Base-by-base conservation (phyloP, 2,888 invertebrate genomes). In the Nyleta sp. region DNA sequence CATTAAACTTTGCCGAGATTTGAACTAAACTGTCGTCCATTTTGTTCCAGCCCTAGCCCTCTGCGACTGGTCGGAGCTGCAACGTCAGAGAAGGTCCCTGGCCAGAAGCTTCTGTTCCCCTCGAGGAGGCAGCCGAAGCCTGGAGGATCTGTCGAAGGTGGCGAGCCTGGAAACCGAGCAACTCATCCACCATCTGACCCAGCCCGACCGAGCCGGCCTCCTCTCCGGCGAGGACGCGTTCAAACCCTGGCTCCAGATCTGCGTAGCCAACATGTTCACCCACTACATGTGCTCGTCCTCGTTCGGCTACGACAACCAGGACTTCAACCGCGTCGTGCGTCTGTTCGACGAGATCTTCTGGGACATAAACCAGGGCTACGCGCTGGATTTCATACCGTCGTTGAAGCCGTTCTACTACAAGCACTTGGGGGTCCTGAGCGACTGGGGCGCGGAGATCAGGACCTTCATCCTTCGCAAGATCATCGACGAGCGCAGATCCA, bases 361-460 rank as follows among this genome's bases (percentile, higher is more conserved):
- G 95, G 97, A 97, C 87, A 96, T 97, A 80, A 97, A 97, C 89
- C 96, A 96, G 84, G 96, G 96, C 0, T 96, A 96, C 88, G 95
- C 96, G 0, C 93, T 97, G 0, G 97, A 97, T 85, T 97, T 97
- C 85, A 86, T 97, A 18, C 97, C 97, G 0, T 96, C 95, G 95
- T 89, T 97, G 0, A 91, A 93, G 0, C 96, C 96, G 0, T 93
- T 96, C 74, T 96, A 96, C 88, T 91, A 91, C 2, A 91, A 92
- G 2, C 95, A 96, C 84, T 93, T 96, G 91, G 92, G 93, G 2
- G 94, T 93, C 81, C 91, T 96, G 4, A 92, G 93, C 0, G 88
- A 92, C 64, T 96, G 95, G 95, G 94, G 95, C 0, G 90, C 93
- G 1, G 93, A 93, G 35, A 95, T 96, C 77, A 91, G 96, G 3